Conservation (phyloP, 2,797 vertebrate species). For the Rhinatrema bivittatum region DNA sequence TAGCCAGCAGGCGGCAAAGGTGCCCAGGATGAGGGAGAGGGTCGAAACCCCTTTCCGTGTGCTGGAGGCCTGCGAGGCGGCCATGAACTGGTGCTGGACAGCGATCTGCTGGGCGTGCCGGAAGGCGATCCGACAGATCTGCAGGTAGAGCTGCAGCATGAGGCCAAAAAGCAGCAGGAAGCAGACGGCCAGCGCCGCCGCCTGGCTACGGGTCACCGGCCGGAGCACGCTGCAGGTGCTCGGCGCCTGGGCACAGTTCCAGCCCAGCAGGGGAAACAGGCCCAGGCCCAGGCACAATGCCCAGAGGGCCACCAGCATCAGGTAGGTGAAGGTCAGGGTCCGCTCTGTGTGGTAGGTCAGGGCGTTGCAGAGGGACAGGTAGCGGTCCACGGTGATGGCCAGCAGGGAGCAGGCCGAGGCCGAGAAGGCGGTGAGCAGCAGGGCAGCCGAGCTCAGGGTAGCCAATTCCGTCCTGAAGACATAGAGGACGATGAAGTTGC, state of each 20-base stretch:
- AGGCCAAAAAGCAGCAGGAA: conserved; percentile 81
- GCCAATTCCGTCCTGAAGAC: conserved; percentile 60
- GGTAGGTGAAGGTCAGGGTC: conserved; percentile 71
- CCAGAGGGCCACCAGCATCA: conserved; percentile 73
- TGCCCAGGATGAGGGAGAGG: conserved; percentile 76
- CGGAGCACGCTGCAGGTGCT: conserved; percentile 74
- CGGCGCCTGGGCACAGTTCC: conserved; percentile 77
- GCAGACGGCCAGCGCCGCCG: conserved; percentile 71
- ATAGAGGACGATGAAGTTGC: conserved; percentile 77
- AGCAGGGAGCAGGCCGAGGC: conserved; percentile 80
- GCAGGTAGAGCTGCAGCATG: conserved; percentile 86
- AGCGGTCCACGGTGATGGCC: conserved; percentile 85
- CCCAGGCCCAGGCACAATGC: conserved; percentile 63
- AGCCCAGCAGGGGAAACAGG: conserved; percentile 73
- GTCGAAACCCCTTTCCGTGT: conserved; percentile 85
- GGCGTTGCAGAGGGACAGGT: conserved; percentile 84
- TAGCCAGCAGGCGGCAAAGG: conserved; percentile 84
- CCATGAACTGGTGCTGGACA: conserved; percentile 81
- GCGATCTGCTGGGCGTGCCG: conserved; percentile 89
- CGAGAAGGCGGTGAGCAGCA: conserved; percentile 80
- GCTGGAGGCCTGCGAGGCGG: conserved; percentile 60
- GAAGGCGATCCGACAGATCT: conserved; percentile 84
- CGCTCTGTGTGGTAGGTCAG: conserved; percentile 85
- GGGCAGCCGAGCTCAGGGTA: conserved; percentile 64
- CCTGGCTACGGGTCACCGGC: conserved; percentile 79